Conservation (phyloP, 2,797 vertebrate species). For the Smutsia gigantea region DNA sequence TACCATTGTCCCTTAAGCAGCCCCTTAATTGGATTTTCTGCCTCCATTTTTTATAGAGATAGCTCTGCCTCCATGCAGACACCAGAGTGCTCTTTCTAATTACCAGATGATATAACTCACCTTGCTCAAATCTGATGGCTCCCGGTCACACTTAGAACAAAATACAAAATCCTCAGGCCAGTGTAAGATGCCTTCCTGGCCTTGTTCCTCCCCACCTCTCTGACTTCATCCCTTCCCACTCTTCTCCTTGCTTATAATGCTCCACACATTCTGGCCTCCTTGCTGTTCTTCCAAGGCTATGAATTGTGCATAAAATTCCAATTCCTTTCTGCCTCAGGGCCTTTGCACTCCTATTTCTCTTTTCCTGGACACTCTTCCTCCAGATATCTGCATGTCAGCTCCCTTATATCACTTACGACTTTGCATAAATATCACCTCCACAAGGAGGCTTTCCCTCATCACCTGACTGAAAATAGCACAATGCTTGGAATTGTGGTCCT, state of each 20-base stretch:
- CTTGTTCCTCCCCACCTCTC: not conserved
- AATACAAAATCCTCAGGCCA: not conserved
- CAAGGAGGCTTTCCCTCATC: not conserved
- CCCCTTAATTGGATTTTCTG: not conserved
- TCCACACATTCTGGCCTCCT: not conserved
- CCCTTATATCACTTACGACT: not conserved
- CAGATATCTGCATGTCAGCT: not conserved
- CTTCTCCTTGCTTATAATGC: not conserved
- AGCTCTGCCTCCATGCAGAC: not conserved
- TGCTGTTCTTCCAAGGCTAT: not conserved
- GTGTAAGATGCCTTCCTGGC: not conserved
- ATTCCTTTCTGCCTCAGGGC: not conserved
- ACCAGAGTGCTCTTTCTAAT: not conserved
- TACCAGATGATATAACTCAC: not conserved
- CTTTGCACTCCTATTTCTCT: not conserved
- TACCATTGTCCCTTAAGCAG: not conserved
- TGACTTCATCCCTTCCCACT: not conserved
- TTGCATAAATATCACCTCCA: not conserved
- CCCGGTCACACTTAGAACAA: not conserved
- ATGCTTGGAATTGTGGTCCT: not conserved
- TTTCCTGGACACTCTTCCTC: not conserved
- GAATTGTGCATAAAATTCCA: not conserved
- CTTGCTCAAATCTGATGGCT: not conserved
- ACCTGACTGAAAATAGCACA: not conserved
- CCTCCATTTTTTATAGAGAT: not conserved